phyloP scores from a whole-genome alignment of 2,113 vertebrate genomes.

The Callopanchax toddi region DNA sequence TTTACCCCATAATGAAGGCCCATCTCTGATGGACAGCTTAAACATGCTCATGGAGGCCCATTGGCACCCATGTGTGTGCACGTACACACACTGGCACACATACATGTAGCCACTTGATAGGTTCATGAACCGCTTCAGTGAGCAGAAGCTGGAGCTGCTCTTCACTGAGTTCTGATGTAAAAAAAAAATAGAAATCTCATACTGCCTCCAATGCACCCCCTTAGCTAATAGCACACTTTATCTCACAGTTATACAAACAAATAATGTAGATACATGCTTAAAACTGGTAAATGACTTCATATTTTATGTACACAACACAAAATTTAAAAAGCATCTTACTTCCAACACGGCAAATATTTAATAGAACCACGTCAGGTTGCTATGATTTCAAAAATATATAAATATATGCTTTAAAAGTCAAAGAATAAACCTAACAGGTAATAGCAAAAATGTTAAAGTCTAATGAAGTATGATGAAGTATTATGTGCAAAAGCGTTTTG shows the following conservation, averaged over 20 bases:
- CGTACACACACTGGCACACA: constrained; percentile 4
- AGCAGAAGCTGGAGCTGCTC: constrained; percentile 44
- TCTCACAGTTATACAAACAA: neutral
- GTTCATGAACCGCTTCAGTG: constrained; percentile 61
- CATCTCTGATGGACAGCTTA: constrained; percentile 60
- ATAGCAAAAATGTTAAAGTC: no score
- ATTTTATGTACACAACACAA: no score
- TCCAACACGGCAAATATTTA: no score
- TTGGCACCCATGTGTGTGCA: constrained; percentile 34
- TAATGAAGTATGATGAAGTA: no score
- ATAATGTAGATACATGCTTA: no score
- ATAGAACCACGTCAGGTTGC: no score
- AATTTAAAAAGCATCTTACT: no score
- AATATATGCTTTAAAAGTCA: no score
- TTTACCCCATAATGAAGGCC: constrained; percentile 66
- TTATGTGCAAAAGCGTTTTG: no score
- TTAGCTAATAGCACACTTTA: neutral
- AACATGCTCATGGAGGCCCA: constrained; percentile 61
- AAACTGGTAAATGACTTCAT: no score
- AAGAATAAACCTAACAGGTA: no score
- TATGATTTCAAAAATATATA: no score
- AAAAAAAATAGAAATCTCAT: constrained; percentile 29
- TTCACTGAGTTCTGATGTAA: constrained; percentile 52
- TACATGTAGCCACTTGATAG: constrained; percentile 51
- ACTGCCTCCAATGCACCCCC: constrained; percentile 5